These are phyloP conservation scores for Chiloscyllium plagiosum DNA, from an alignment of 2,113 vertebrate genomes.

Conservation along the genomic window DNA sequence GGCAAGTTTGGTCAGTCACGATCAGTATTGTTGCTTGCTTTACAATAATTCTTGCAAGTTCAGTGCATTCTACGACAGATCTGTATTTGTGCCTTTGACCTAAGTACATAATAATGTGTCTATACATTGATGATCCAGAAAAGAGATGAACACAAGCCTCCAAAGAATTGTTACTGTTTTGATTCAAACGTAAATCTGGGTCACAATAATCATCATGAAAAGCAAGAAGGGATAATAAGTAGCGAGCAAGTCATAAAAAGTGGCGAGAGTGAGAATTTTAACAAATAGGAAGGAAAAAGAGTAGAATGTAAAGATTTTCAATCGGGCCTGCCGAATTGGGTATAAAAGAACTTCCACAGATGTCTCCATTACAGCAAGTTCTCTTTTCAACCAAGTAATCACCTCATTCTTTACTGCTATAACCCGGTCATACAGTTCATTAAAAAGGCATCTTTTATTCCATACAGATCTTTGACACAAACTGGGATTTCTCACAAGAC, in stretches of 20 bases:
- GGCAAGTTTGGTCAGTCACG: not conserved
- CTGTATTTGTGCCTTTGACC: not conserved
- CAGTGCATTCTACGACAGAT: not conserved
- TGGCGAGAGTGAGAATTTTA: not conserved
- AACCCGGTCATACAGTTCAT: not conserved
- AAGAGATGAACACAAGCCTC: not conserved
- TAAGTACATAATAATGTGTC: not conserved
- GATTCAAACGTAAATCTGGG: not conserved
- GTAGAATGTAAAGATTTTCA: not conserved
- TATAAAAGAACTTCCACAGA: not conserved
- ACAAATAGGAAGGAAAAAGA: not conserved
- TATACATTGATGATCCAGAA: not conserved
- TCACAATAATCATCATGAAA: not conserved
- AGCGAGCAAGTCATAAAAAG: not conserved
- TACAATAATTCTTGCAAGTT: not conserved
- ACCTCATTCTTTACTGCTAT: not conserved
- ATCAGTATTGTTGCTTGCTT: not conserved
- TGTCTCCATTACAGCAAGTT: not conserved
- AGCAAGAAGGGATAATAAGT: no score
- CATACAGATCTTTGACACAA: not conserved
- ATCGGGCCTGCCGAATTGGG: not conserved
- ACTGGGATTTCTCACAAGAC: not conserved
- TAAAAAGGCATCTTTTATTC: not conserved
- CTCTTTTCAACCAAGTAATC: not conserved
- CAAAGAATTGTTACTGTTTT: not conserved